Evolutionary conservation across 2,113 vertebrate genomes (phyloP).

Genomic region (Orthonyx spaldingii): DNA sequence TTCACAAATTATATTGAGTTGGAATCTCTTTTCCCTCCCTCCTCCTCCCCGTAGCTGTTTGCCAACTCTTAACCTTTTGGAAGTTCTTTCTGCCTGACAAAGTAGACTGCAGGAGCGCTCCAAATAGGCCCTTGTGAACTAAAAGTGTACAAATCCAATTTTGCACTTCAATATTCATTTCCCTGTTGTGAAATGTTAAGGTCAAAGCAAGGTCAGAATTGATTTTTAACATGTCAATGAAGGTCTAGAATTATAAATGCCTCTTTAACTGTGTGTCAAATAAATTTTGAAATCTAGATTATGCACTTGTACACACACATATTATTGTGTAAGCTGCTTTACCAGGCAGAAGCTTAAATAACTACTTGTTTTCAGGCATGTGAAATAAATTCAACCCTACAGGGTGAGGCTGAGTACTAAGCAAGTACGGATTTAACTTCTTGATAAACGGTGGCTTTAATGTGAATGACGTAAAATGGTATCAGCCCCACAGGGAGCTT

Average conservation of each 20-base stretch:
- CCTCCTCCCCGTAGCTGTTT: not conserved
- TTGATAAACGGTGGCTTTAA: not conserved
- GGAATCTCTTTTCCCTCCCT: not conserved
- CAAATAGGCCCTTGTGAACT: not conserved
- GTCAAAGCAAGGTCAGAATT: not conserved
- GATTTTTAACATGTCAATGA: not conserved
- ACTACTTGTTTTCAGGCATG: not conserved
- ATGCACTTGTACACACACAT: accelerated
- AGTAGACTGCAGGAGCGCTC: not conserved
- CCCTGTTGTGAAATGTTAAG: not conserved
- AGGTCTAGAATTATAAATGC: not conserved
- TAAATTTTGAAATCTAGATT: not conserved
- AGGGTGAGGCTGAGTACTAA: not conserved
- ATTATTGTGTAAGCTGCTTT: not conserved
- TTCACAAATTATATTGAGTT: not conserved
- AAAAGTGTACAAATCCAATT: not conserved
- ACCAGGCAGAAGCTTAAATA: not conserved
- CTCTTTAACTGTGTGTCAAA: not conserved
- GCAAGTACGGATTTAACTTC: not conserved
- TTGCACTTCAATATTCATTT: not conserved
- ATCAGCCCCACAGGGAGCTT: not conserved
- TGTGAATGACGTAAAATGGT: not conserved
- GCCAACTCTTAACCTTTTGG: not conserved
- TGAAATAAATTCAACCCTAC: not conserved
- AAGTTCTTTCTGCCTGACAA: not conserved